phyloP scores from a whole-genome alignment of 2,113 vertebrate species.

The Corvus hawaiiensis region DNA sequence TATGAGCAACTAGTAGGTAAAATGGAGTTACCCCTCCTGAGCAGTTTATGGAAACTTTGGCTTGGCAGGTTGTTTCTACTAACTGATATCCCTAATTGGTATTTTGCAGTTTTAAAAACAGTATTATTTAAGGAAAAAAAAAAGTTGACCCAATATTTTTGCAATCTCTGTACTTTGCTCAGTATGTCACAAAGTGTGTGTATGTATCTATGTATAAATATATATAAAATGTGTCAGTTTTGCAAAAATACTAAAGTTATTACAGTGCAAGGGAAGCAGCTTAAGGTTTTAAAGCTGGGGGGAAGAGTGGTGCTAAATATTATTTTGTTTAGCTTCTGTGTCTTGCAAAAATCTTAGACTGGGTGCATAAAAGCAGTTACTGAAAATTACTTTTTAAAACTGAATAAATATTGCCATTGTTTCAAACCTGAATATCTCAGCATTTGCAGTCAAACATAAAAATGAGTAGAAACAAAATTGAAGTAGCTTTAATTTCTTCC shows the following conservation, averaged over 20 bases:
- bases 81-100: neutral
- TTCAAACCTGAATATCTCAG: neutral
- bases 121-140: neutral
- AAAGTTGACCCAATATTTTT: neutral
- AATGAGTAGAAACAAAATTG: neutral
- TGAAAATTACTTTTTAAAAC: neutral
- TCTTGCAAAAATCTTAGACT: neutral
- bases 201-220: neutral
- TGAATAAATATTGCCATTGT: neutral
- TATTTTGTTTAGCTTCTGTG: neutral
- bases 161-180: neutral
- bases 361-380: neutral
- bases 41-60: neutral
- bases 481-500: neutral
- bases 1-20: neutral
- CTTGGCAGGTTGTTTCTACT: neutral
- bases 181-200: neutral
- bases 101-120: neutral
- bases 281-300: neutral
- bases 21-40: neutral
- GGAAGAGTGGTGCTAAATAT: neutral
- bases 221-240: neutral
- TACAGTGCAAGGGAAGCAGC: neutral
- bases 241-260: neutral
- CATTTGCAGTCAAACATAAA: neutral